phyloP scores from a whole-genome alignment of 2,888 invertebrate species.

The Resseliella maxima region DNA sequence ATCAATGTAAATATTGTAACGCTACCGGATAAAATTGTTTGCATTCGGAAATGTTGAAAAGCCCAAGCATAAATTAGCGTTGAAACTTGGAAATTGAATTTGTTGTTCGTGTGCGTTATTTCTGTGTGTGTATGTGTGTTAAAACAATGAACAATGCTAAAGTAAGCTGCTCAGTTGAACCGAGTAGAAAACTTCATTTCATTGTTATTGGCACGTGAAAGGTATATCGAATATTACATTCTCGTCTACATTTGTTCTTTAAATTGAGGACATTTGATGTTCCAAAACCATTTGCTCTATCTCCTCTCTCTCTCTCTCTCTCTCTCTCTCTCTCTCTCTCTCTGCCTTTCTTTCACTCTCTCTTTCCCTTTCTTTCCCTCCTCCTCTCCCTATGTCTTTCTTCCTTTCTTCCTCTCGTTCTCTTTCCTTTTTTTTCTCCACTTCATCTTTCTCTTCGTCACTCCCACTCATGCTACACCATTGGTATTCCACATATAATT shows the following conservation, averaged over 20 bases:
- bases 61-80: not conserved
- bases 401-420: not conserved
- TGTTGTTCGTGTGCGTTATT: not conserved
- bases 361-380: not conserved
- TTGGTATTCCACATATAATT: too few relatives aligned
- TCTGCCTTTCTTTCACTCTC: not conserved
- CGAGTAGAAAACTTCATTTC: not conserved
- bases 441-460: not conserved
- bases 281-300: not conserved
- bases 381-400: not conserved
- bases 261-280: not conserved
- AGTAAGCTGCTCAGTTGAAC: not conserved
- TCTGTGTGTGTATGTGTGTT: not conserved
- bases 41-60: not conserved
- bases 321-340: not conserved
- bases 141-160: not conserved
- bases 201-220: constrained; percentile 24
- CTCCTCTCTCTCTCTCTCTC: not conserved
- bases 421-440: not conserved
- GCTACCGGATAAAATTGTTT: not conserved
- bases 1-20: not conserved
- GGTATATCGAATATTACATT: not conserved
- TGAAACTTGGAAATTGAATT: not conserved
- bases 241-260: not conserved
- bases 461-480: too few relatives aligned